Percentiles rank a stretch among this genome's conserved stretches.
Conservation (phyloP, 2,797 vertebrate genomes). For the Cyclopterus lumpus region DNA sequence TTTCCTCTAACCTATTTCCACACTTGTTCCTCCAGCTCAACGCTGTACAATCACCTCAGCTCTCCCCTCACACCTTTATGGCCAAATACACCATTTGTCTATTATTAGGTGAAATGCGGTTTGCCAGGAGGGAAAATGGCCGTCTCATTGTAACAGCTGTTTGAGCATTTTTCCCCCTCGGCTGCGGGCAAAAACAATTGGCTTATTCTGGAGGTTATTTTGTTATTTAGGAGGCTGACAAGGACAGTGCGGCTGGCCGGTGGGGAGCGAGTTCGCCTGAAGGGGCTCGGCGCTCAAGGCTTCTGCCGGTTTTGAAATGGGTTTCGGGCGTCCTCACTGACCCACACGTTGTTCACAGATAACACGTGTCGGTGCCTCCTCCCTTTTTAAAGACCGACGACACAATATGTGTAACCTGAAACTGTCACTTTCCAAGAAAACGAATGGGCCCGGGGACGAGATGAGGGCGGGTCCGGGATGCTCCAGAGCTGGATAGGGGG, state of each 20-base stretch:
- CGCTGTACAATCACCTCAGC: slow-evolving; percentile 52
- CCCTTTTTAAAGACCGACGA: too few species aligned
- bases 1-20: slow-evolving; percentile 6
- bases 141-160: slow-evolving; percentile 68
- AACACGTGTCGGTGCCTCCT: slow-evolving; percentile 25
- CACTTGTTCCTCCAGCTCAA: slow-evolving; percentile 30
- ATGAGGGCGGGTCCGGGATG: slow-evolving; percentile 45
- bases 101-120: slow-evolving; percentile 70
- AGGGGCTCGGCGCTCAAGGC: slow-evolving; percentile 63
- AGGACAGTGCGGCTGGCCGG: slow-evolving; percentile 69
- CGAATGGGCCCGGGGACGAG: slow-evolving; percentile 61
- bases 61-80: slow-evolving; percentile 63
- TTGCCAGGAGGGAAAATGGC: slow-evolving; percentile 58
- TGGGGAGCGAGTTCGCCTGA: slow-evolving; percentile 63
- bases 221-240: slow-evolving; percentile 72
- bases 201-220: slow-evolving; percentile 79
- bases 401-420: slow-evolving; percentile 79
- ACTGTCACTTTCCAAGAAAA: slow-evolving; percentile 78
- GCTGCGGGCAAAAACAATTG: slow-evolving; percentile 68
- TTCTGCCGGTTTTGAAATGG: slow-evolving; percentile 67
- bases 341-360: slow-evolving; percentile 54
- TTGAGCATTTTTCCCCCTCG: slow-evolving; percentile 48
- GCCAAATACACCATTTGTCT: slow-evolving; percentile 66
- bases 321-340: slow-evolving; percentile 56
- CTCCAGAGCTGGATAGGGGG: slow-evolving; percentile 15